Base-by-base conservation (phyloP, 2,888 invertebrate genomes). In the Phalera bucephala region DNA sequence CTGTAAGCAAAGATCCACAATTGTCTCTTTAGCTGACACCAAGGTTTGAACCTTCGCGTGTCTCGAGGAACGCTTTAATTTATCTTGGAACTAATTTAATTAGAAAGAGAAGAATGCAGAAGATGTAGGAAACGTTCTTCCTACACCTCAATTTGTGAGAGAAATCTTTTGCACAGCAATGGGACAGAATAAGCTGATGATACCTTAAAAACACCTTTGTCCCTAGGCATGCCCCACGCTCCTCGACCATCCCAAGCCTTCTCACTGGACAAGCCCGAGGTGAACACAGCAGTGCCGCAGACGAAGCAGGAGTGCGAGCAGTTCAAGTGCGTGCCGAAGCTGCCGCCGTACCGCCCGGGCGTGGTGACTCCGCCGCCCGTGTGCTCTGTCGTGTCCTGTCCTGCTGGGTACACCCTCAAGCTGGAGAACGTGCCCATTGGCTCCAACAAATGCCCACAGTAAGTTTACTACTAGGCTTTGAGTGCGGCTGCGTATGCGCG, bases 301-400 rank as follows among this genome's bases (percentile, higher is more conserved):
- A 26, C 50, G 2, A 60, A 64, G 41, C 53, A 77, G 11, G 76
- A 76, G 42, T 93, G 93, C 54, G 73, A 69, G 0, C 89, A 91
- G 64, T 93, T 91, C 72, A 82, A 80, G 28, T 93, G 93, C 59
- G 70, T 91, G 6, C 88, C 91, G 0, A 60, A 62, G 5, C 80
- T 90, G 37, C 91, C 90, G 0, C 87, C 90, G 0, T 87, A 88
- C 30, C 48, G 53, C 7, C 80, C 83, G 3, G 73, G 72, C 0
- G 55, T 52, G 6, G 57, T 57, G 8, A 70, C 72, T 0, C 56
- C 64, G 0, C 55, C 65, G 2, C 74, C 85, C 1, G 47, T 56
- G 0, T 92, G 92, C 57, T 84, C 90, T 0, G 69, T 87, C 4
- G 83, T 89, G 1, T 52, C 63, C 6, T 95, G 95, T 55, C 94